Evolutionary conservation across 1,140 invertebrate genomes (phyloP).

Genomic region (Orchesella cincta): DNA sequence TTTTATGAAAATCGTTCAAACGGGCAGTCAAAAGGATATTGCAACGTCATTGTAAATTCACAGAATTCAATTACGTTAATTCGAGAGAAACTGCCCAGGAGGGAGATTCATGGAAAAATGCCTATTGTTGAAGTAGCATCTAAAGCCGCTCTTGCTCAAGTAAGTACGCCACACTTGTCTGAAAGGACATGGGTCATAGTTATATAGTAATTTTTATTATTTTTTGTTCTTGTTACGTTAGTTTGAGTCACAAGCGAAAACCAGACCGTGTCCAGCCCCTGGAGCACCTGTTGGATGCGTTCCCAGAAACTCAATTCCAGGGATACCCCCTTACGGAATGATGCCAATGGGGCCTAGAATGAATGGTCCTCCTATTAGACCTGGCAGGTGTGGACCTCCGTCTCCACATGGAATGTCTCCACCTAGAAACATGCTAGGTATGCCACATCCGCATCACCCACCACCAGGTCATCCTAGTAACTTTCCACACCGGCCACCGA

Average conservation of each 20-base stretch:
- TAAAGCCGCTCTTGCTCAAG: constrained; percentile 78
- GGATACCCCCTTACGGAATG: neutral
- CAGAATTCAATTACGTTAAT: constrained; percentile 85
- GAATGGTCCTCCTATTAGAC: constrained; percentile 33
- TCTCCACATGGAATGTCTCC: constrained; percentile 50
- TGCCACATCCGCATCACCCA: constrained; percentile 56
- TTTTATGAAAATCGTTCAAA: constrained; percentile 99
- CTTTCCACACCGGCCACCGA: constrained; percentile 33
- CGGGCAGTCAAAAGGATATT: constrained; percentile 98
- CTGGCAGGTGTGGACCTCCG: constrained; percentile 31
- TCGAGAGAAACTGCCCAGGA: constrained; percentile 89
- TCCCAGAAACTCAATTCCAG: neutral
- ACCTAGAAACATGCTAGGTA: constrained; percentile 60
- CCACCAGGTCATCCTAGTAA: constrained; percentile 38
- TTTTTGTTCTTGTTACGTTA: too few species aligned
- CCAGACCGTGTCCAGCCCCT: constrained; percentile 67
- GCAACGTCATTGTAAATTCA: constrained; percentile 86
- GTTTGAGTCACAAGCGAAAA: constrained; percentile 54
- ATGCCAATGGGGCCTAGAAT: neutral
- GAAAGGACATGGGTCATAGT: too few species aligned
- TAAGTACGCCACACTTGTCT: too few species aligned
- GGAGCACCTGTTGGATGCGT: neutral
- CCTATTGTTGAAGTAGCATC: constrained; percentile 93
- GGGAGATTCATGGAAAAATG: constrained; percentile 91
- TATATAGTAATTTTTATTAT: too few species aligned